Evolutionary conservation across 2,888 invertebrate species (phyloP), one percentile per base, ranked within the genome.

Genomic region (Cantharis rustica): DNA sequence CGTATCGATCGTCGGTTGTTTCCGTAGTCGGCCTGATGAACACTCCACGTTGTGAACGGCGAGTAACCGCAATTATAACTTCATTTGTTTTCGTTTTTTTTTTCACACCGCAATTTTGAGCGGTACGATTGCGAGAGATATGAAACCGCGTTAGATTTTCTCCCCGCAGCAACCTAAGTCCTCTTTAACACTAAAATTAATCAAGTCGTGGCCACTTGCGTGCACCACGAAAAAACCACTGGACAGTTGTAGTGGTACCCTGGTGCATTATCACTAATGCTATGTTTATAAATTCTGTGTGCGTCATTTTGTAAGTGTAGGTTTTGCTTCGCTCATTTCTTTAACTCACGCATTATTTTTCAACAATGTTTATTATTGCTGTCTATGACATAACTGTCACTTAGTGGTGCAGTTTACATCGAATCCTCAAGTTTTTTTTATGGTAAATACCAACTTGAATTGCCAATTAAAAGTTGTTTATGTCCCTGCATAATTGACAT

Each of bases 1-100:
- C 82, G 79, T 81, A 82, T 82, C 80, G 82, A 82, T 82, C 81
- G 82, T 82, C 81, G 81, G 77, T 76, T 80, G 82, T 82, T 80
- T 81, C 77, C 80, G 79, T 77, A 77, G 81, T 68, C 68, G 81
- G 27, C 81, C 81, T 81, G 78, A 75, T 75, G 72, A 76, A 79
- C 13, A 23, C 16, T 71, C 72, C 15, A 66, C 73, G 10, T 69
- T 16, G 27, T 16, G 16, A 11, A 68, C 23, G 47, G 26, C 64
- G 64, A 9, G 23, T 23, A 23, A 13, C 64, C 10, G 20, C 64
- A 16, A 66, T 23, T 66, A 17, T 10, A 23, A 10, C n/a, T 47
- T 47, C 47, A 47, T 47, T 47, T 47, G n/a, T 47, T 47, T 47
- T 47, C 7, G 5, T n/a, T n/a, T n/a, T 47, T 47, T 47, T 47